Percentiles rank a stretch among this genome's conserved stretches.
Evolutionary conservation across 2,888 invertebrate genomes (phyloP).

Genomic region (Stenoptilia bipunctidactyla): DNA sequence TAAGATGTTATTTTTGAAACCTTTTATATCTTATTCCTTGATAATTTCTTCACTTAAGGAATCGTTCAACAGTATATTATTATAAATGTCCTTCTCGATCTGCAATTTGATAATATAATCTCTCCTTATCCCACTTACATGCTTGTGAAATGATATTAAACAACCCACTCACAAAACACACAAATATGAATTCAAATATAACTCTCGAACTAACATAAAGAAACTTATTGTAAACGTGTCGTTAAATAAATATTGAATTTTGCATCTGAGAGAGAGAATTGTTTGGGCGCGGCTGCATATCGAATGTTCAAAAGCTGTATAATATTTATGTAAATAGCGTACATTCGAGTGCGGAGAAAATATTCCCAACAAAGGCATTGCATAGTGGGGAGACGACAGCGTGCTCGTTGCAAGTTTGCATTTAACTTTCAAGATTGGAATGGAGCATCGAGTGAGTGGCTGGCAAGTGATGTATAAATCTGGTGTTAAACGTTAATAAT

Average conservation of each 20-base stretch:
- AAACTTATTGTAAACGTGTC: too few relatives aligned
- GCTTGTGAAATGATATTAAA: too few relatives aligned
- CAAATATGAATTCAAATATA: too few relatives aligned
- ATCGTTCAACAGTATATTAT: too few relatives aligned
- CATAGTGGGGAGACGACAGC: neutral
- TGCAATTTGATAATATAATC: too few relatives aligned
- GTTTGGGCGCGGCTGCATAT: constrained; percentile 19
- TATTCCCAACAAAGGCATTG: constrained; percentile 26
- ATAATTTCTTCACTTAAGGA: too few relatives aligned
- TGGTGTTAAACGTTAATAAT: constrained; percentile 25
- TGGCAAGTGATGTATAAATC: constrained; percentile 24
- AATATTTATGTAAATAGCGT: constrained; percentile 27
- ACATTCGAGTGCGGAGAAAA: constrained; percentile 24
- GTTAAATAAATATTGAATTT: neutral
- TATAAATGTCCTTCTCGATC: too few relatives aligned
- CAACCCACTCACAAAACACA: too few relatives aligned
- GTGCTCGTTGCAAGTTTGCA: neutral
- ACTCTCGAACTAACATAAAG: too few relatives aligned
- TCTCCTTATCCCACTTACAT: constrained; percentile 6
- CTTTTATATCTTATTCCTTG: too few relatives aligned
- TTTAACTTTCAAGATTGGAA: constrained; percentile 1
- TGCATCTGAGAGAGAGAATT: constrained; percentile 5
- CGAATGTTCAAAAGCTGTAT: constrained; percentile 22
- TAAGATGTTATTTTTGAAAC: too few relatives aligned
- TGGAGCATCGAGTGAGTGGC: neutral